These are phyloP conservation scores for Zygaena filipendulae DNA, from an alignment of 2,888 invertebrate genomes.

Conservation along the genomic window DNA sequence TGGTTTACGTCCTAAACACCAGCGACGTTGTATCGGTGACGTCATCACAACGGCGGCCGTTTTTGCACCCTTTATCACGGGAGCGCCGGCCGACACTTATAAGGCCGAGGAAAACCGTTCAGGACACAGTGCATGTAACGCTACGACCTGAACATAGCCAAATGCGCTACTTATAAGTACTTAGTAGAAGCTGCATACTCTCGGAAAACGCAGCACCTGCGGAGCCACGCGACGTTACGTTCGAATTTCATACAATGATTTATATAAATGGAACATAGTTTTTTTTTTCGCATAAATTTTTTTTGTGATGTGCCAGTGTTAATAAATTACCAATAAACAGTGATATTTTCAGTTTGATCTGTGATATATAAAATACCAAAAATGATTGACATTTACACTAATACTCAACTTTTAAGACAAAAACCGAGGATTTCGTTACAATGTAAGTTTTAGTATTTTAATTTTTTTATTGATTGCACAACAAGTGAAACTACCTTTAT, in stretches of 20 bases:
- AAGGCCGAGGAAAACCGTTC: constrained; percentile 61
- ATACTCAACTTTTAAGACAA: too few relatives aligned
- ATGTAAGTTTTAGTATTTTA: too few relatives aligned
- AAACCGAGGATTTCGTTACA: too few relatives aligned
- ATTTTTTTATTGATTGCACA: too few relatives aligned
- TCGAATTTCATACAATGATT: too few relatives aligned
- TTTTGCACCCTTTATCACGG: constrained; percentile 65
- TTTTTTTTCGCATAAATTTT: too few relatives aligned
- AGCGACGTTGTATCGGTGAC: constrained; percentile 53
- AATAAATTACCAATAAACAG: constrained; percentile 31
- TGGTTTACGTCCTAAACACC: constrained; percentile 41
- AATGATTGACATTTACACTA: constrained; percentile 35
- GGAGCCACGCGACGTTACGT: too few relatives aligned
- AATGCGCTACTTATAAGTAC: too few relatives aligned
- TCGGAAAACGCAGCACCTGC: too few relatives aligned
- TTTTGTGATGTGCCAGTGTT: constrained; percentile 33
- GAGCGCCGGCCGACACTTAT: constrained; percentile 53
- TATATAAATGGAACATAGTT: too few relatives aligned
- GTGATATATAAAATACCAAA: constrained; percentile 42
- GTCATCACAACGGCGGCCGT: constrained; percentile 54
- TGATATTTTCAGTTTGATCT: constrained; percentile 32
- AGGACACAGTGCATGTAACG: constrained; percentile 60
- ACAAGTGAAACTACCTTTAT: too few relatives aligned
- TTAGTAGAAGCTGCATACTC: too few relatives aligned
- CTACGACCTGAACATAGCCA: constrained; percentile 55